These are phyloP conservation scores for Agonopterix arenella DNA, from an alignment of 2,888 invertebrate genomes.

Conservation along the genomic window DNA sequence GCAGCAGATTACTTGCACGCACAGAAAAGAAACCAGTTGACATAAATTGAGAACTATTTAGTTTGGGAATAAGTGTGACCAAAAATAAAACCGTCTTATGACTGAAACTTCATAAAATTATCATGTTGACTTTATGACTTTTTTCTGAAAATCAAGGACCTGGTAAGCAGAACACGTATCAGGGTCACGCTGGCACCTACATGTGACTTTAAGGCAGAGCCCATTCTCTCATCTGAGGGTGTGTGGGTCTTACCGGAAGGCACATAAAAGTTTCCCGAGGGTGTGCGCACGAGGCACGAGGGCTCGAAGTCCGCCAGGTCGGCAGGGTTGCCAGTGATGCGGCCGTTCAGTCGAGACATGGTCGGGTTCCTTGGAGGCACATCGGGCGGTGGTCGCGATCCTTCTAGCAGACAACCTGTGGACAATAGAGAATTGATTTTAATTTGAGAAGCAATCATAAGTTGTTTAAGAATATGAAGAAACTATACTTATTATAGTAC, in stretches of 20 bases:
- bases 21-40: too few relatives aligned
- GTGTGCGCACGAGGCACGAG: constrained; percentile 92
- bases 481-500: too few relatives aligned
- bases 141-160: too few relatives aligned
- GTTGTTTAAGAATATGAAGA: too few relatives aligned
- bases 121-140: too few relatives aligned
- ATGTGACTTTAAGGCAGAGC: background rate
- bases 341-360: constrained; percentile 93
- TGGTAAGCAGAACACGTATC: too few relatives aligned
- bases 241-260: constrained; percentile 80
- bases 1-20: too few relatives aligned
- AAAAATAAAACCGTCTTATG: too few relatives aligned
- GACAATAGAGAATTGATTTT: constrained; percentile 19
- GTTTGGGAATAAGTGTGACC: too few relatives aligned
- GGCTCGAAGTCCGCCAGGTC: constrained; percentile 90
- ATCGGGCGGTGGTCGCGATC: constrained; percentile 90
- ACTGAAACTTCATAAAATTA: too few relatives aligned
- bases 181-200: background rate
- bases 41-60: too few relatives aligned
- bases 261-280: constrained; percentile 95
- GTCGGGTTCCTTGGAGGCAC: constrained; percentile 91
- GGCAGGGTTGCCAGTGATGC: constrained; percentile 88
- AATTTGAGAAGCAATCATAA: background rate
- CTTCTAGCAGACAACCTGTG: constrained; percentile 91
- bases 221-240: background rate